Conservation (phyloP, 2,113 vertebrate genomes). For the Delphinapterus leucas region DNA sequence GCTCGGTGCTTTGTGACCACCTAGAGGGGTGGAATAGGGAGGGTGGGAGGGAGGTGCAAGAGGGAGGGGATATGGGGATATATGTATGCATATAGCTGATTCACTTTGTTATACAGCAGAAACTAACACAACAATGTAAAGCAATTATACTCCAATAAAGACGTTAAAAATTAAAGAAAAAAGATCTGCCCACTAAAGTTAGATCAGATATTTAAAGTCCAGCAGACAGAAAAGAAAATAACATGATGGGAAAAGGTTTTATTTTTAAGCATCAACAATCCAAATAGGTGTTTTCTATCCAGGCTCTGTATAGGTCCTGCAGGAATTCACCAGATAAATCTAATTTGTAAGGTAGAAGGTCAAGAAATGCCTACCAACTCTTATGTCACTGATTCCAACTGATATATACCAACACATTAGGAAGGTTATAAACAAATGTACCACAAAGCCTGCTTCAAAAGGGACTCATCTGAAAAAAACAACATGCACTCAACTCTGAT, state of each 20-base stretch:
- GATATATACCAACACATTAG: constrained; percentile 60
- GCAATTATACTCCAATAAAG: too few relatives aligned
- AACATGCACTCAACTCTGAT: background rate
- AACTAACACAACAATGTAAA: too few relatives aligned
- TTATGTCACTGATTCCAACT: constrained; percentile 44
- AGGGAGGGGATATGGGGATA: too few relatives aligned
- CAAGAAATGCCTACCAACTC: background rate
- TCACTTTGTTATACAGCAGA: too few relatives aligned
- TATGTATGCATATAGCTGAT: too few relatives aligned
- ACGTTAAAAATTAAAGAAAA: background rate
- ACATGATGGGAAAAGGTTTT: background rate
- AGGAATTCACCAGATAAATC: background rate
- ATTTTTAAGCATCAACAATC: background rate
- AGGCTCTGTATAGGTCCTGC: constrained; percentile 39
- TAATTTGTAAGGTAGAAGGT: constrained; percentile 26
- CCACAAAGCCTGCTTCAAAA: constrained; percentile 67
- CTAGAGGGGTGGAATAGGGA: too few relatives aligned
- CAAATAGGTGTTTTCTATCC: background rate
- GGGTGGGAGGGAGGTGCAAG: too few relatives aligned
- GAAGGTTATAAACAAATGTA: constrained; percentile 68
- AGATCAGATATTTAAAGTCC: constrained; percentile 60
- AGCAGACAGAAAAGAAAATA: constrained; percentile 54
- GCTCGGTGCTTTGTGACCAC: too few relatives aligned
- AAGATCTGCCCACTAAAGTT: constrained; percentile 12
- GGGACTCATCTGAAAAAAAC: constrained; percentile 62